Conservation (phyloP, 2,888 invertebrate genomes). For the Tanaodytes sp. region DNA sequence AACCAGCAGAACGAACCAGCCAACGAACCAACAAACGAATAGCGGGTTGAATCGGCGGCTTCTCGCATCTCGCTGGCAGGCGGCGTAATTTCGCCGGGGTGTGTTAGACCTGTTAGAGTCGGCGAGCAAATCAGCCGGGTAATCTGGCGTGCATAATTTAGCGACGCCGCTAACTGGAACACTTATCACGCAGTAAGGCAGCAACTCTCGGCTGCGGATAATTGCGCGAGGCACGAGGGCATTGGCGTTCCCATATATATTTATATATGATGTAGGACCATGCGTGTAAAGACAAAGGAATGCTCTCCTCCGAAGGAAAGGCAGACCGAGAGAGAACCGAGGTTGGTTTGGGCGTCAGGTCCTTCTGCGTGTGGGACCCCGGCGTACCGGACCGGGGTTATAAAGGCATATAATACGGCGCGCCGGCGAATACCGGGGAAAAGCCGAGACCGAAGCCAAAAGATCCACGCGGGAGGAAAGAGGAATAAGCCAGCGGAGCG, state of each 20-base stretch:
- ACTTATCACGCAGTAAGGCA: constrained; percentile 36
- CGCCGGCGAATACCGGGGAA: constrained; percentile 48
- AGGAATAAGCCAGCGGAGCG: constrained; percentile 68
- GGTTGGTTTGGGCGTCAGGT: constrained; percentile 40
- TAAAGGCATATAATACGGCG: constrained; percentile 40
- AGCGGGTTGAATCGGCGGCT: too few relatives aligned
- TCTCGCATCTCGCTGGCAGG: too few relatives aligned
- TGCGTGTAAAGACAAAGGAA: constrained; percentile 72
- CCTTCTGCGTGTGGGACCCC: constrained; percentile 47
- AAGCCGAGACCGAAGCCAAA: constrained; percentile 57
- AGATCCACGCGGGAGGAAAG: too few relatives aligned
- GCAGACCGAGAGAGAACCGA: too few relatives aligned
- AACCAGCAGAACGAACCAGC: too few relatives aligned
- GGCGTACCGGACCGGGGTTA: constrained; percentile 43
- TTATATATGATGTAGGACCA: constrained; percentile 62
- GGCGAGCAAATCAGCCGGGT: constrained; percentile 3
- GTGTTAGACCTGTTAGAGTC: not conserved
- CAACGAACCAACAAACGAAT: too few relatives aligned
- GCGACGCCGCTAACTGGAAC: constrained; percentile 28
- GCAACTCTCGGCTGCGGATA: constrained; percentile 22
- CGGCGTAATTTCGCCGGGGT: too few relatives aligned
- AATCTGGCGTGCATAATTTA: constrained; percentile 10
- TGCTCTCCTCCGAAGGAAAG: too few relatives aligned
- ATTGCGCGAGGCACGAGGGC: constrained; percentile 31
- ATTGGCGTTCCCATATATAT: constrained; percentile 43